These are phyloP conservation scores for Corydoras sp. DNA, from an alignment of 2,113 vertebrate species.

Conservation along the genomic window DNA sequence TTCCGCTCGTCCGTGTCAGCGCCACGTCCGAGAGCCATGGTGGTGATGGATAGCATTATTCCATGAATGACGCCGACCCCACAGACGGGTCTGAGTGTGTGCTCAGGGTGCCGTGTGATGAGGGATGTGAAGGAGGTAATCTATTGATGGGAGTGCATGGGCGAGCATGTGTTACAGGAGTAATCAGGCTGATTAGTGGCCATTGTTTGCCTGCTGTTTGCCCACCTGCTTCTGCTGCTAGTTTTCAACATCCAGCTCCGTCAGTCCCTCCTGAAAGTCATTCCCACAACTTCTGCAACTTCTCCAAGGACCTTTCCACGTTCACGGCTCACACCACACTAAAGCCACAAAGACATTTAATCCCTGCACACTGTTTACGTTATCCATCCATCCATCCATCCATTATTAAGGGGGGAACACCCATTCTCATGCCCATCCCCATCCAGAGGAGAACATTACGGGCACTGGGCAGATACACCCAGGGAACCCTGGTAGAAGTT, in stretches of 20 bases:
- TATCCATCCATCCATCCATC: too few species aligned
- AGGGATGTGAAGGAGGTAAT: conserved; percentile 14
- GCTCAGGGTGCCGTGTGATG: conserved; percentile 20
- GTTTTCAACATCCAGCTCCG: conserved; percentile 19
- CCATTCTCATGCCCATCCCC: too few species aligned
- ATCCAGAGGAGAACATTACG: too few species aligned
- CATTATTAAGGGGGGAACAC: too few species aligned
- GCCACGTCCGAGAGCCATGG: too few species aligned
- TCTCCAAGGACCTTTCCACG: not conserved
- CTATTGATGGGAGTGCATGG: conserved; percentile 1
- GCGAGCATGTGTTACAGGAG: conserved; percentile 25
- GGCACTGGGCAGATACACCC: too few species aligned
- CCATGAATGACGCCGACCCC: too few species aligned
- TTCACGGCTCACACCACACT: not conserved
- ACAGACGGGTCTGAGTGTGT: conserved; percentile 9
- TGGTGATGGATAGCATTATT: too few species aligned
- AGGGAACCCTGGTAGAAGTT: too few species aligned
- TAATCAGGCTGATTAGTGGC: conserved; percentile 42
- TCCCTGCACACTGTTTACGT: not conserved
- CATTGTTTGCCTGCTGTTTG: conserved; percentile 43
- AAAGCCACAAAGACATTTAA: not conserved
- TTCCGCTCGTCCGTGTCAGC: too few species aligned
- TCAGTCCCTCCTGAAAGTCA: conserved; percentile 3
- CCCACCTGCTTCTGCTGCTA: conserved; percentile 41
- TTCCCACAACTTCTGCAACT: conserved; percentile 9